Evolutionary conservation across 2,113 vertebrate genomes (phyloP).

Genomic region (Lethenteron camtschaticum): DNA sequence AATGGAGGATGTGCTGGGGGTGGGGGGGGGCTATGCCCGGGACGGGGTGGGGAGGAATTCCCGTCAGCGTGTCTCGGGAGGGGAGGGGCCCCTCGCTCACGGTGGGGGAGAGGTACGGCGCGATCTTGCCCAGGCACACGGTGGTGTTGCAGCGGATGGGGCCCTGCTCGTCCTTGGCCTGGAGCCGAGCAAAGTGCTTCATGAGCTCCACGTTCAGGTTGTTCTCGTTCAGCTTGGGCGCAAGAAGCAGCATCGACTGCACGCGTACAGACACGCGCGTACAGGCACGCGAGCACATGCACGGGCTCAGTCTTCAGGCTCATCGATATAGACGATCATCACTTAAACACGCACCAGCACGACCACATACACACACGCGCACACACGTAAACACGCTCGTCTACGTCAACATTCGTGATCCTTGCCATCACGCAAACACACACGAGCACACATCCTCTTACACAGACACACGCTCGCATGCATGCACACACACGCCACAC

Average conservation of each 20-base stretch:
- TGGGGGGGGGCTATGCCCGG: neutral
- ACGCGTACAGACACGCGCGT: too few relatives aligned
- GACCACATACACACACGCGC: too few relatives aligned
- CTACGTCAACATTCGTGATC: too few relatives aligned
- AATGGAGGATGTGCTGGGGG: neutral
- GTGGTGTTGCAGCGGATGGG: conserved; percentile 81
- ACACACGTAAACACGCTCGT: too few relatives aligned
- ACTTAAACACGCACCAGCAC: too few relatives aligned
- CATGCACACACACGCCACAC: too few relatives aligned
- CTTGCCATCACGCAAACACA: too few relatives aligned
- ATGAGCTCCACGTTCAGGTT: conserved; percentile 68
- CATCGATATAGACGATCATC: too few relatives aligned
- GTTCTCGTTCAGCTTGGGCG: conserved; percentile 52
- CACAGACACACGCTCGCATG: too few relatives aligned
- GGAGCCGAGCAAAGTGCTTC: conserved; percentile 65
- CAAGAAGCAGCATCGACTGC: conserved; percentile 65
- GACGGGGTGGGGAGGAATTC: neutral
- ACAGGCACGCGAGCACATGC: too few relatives aligned
- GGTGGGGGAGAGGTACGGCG: conserved; percentile 48
- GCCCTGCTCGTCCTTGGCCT: conserved; percentile 59
- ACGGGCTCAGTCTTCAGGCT: too few relatives aligned
- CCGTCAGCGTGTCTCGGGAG: neutral
- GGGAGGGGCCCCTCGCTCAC: conserved; percentile 14
- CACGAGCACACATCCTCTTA: too few relatives aligned
- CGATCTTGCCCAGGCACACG: conserved; percentile 67